Evolutionary conservation across 2,888 invertebrate species (phyloP).

Genomic region (Lasioglossum marginatum): DNA sequence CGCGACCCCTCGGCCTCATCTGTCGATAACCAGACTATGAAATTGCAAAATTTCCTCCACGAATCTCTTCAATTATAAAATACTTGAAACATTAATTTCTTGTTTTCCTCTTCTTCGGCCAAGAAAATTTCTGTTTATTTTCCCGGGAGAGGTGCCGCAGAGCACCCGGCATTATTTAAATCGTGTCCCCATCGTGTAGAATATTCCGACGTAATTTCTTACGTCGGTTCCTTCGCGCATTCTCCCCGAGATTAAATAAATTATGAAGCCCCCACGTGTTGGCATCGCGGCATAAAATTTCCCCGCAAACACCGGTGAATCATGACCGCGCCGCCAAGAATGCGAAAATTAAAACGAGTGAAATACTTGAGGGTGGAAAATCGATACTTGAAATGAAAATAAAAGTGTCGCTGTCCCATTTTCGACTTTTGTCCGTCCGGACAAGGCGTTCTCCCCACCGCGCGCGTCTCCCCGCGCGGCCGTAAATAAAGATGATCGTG

Average conservation of each 20-base stretch:
- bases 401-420: too few species aligned
- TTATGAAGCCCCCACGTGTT: neutral
- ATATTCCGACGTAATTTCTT: neutral
- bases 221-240: neutral
- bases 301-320: neutral
- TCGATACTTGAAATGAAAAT: too few species aligned
- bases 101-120: neutral
- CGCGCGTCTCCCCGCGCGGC: too few species aligned
- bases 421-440: too few species aligned
- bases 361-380: neutral
- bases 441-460: too few species aligned
- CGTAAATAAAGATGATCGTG: neutral
- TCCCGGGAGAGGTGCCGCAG: neutral
- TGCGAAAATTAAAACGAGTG: neutral
- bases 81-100: too few species aligned
- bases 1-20: conserved; percentile 10
- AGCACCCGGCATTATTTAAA: neutral
- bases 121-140: neutral
- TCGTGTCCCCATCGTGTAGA: neutral
- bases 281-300: neutral
- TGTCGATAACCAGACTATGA: conserved; percentile 9
- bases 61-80: neutral
- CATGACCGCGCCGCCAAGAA: neutral
- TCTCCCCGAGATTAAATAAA: neutral
- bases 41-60: neutral